Evolutionary conservation across 1,140 invertebrate genomes (phyloP).

Genomic region (Daktulosphaira vitifoliae): DNA sequence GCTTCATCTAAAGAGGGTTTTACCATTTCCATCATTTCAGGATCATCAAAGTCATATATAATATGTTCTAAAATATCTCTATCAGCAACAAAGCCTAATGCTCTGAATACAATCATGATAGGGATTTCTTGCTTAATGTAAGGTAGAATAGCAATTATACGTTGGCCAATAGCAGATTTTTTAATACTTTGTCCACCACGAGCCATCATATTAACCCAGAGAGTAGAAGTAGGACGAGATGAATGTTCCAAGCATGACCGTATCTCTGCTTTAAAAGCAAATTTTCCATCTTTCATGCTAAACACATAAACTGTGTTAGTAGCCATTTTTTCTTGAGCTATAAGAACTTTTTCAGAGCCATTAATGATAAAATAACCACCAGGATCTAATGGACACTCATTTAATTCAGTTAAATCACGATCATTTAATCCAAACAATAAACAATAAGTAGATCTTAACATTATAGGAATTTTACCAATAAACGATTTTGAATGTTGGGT

Average conservation of each 20-base stretch:
- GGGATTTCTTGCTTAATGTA: slow-evolving; percentile 99
- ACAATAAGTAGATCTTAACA: slow-evolving; percentile 96
- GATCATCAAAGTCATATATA: slow-evolving; percentile 98
- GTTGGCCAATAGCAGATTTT: slow-evolving; percentile 95
- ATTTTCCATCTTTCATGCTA: slow-evolving; percentile 96
- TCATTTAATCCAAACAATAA: slow-evolving; percentile 85
- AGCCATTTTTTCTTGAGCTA: slow-evolving; percentile 99
- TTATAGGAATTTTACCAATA: slow-evolving; percentile 99
- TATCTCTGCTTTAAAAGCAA: slow-evolving; percentile 95
- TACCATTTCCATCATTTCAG: slow-evolving; percentile 99
- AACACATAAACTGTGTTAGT: slow-evolving; percentile 99
- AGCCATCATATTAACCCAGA: slow-evolving; percentile 99
- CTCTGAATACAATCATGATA: slow-evolving; percentile 97
- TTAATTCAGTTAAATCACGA: slow-evolving; percentile 96
- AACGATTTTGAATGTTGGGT: slow-evolving; percentile 95
- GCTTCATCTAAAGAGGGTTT: slow-evolving; percentile 98
- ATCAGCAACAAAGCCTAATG: slow-evolving; percentile 96
- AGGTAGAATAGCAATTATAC: slow-evolving; percentile 93
- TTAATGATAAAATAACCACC: slow-evolving; percentile 96
- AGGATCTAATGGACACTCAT: slow-evolving; percentile 97
- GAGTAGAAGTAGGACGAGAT: slow-evolving; percentile 83
- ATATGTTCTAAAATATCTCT: slow-evolving; percentile 98
- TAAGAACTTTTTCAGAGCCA: slow-evolving; percentile 90
- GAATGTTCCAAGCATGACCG: slow-evolving; percentile 91
- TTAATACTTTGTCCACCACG: slow-evolving; percentile 85